These are phyloP conservation scores for Diadumene lineata DNA, from an alignment of 92 coral and sea anemone genomes.

Conservation along the genomic window DNA sequence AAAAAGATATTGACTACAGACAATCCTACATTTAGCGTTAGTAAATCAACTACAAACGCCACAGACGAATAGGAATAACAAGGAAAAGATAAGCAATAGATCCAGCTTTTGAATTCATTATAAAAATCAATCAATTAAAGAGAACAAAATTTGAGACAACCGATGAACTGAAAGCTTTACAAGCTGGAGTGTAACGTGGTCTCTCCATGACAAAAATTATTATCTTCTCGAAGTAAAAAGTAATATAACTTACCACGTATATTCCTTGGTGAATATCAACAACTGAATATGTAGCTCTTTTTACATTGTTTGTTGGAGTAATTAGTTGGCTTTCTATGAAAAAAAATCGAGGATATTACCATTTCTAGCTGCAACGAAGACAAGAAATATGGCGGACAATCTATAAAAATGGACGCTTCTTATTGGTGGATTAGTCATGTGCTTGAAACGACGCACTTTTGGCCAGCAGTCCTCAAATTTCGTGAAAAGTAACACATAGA, in stretches of 20 bases:
- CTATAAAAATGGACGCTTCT: conserved; percentile 27
- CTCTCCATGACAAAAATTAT: no score
- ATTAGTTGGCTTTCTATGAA: background rate
- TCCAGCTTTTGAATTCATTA: no score
- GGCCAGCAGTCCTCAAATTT: conserved; percentile 31
- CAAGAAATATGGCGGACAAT: conserved; percentile 51
- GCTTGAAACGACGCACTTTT: conserved; percentile 19
- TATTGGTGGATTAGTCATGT: conserved; percentile 56
- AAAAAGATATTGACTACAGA: no score
- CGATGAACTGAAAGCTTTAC: no score
- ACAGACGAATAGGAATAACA: no score
- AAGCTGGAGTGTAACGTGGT: no score
- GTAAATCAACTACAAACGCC: no score
- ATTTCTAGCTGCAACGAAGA: conserved; percentile 6
- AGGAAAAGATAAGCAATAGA: no score
- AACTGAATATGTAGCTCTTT: background rate
- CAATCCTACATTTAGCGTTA: no score
- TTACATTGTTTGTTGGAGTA: conserved; percentile 1
- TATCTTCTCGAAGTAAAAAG: no score
- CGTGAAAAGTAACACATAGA: conserved; percentile 21
- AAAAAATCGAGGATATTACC: background rate
- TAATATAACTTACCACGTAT: conserved; percentile 10
- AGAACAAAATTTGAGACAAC: no score
- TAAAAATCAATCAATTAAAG: no score
- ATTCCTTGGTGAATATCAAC: background rate